Percentiles rank a stretch among this genome's conserved stretches.
Conservation (phyloP, 2,113 vertebrate genomes). For the Podocnemis expansa region DNA sequence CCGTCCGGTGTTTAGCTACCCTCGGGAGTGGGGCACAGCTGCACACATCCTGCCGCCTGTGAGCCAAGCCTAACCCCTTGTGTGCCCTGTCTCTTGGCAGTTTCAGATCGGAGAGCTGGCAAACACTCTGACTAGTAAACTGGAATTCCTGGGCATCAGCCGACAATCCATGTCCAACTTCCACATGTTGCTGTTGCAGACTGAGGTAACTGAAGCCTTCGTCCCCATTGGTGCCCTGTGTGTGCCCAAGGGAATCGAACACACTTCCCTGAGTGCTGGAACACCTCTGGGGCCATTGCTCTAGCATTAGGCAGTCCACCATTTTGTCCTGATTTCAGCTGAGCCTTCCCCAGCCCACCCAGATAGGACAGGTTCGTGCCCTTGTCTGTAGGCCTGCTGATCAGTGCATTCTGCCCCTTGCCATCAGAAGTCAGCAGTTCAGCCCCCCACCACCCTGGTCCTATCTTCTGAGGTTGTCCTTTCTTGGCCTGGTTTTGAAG, state of each 20-base stretch:
- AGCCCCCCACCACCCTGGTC: not conserved
- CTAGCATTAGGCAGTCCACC: not conserved
- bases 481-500: no score
- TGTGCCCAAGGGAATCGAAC: constrained; percentile 48
- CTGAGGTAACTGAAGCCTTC: constrained; percentile 85
- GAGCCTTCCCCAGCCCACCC: not conserved
- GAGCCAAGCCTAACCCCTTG: not conserved
- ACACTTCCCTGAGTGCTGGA: not conserved
- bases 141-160: constrained; percentile 98
- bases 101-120: constrained; percentile 99
- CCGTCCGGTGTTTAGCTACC: not conserved
- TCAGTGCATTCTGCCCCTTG: no score
- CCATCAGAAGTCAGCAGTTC: not conserved
- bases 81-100: constrained; percentile 75
- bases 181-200: constrained; percentile 96
- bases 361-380: not conserved
- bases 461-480: no score
- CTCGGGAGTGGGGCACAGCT: not conserved
- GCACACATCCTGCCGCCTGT: rapidly evolving
- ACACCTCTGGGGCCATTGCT: not conserved
- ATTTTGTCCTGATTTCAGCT: not conserved
- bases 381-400: not conserved
- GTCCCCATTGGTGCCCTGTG: constrained; percentile 44
- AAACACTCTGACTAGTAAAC: constrained; percentile 96
- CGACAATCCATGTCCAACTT: constrained; percentile 98